These are phyloP conservation scores for Dasyornis broadbenti DNA, from an alignment of 2,113 vertebrate genomes.

Conservation along the genomic window DNA sequence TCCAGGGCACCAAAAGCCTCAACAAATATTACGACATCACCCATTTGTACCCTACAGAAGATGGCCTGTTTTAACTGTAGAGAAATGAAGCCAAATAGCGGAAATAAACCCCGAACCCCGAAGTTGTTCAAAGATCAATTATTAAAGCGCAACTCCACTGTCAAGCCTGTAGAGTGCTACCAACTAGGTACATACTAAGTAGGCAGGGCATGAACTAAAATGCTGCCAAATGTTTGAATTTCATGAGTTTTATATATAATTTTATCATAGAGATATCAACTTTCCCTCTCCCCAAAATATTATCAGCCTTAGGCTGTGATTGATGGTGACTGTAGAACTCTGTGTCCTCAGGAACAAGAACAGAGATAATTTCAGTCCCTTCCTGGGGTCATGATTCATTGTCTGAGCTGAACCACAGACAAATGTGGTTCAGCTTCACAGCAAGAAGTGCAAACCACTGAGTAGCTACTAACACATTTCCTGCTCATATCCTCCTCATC, in stretches of 20 bases:
- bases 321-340: neutral
- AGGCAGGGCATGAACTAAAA: neutral
- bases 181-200: no score
- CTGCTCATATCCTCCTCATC: constrained; percentile 10
- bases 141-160: neutral
- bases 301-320: neutral
- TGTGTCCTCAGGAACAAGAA: neutral
- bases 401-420: neutral
- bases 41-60: neutral
- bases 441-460: neutral
- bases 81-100: neutral
- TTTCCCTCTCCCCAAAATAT: neutral
- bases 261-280: neutral
- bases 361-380: neutral
- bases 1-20: neutral
- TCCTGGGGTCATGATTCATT: neutral
- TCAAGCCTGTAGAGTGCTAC: neutral
- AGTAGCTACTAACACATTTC: neutral
- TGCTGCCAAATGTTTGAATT: neutral
- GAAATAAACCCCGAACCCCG: neutral
- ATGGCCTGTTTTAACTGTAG: rapidly evolving
- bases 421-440: neutral
- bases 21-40: neutral
- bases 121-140: neutral
- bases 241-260: neutral